Evolutionary conservation across 2,797 vertebrate species (phyloP).

Genomic region (Helostoma temminkii): DNA sequence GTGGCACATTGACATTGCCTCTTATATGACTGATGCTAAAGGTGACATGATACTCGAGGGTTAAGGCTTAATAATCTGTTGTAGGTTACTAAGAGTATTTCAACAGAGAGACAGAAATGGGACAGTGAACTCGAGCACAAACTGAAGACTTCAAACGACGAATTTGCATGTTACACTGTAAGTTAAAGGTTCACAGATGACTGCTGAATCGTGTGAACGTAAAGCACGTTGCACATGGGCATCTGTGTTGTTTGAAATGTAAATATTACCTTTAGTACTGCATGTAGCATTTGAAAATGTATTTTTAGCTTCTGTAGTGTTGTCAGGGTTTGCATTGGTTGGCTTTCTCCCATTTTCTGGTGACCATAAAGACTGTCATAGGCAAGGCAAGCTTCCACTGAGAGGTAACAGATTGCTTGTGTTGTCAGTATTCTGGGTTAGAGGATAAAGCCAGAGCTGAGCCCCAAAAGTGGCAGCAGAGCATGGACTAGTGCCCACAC

Average conservation of each 20-base stretch:
- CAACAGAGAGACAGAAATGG: slow-evolving; percentile 1
- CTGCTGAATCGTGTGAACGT: slow-evolving; percentile 35
- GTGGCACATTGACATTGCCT: slow-evolving; percentile 35
- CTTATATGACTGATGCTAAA: slow-evolving; percentile 22
- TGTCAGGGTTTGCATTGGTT: slow-evolving; percentile 40
- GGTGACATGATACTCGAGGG: background rate
- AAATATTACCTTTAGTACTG: slow-evolving; percentile 41
- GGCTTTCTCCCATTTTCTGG: slow-evolving; percentile 45
- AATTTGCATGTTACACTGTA: slow-evolving; percentile 19
- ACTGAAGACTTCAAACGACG: slow-evolving; percentile 37
- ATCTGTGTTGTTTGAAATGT: slow-evolving; percentile 46
- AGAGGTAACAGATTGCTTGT: slow-evolving; percentile 70
- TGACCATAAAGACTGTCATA: slow-evolving; percentile 43
- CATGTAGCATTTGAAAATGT: slow-evolving; percentile 29
- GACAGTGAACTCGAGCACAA: slow-evolving; percentile 32
- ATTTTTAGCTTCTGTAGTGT: slow-evolving; percentile 53
- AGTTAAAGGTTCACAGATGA: background rate
- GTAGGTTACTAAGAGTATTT: background rate
- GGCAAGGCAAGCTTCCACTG: slow-evolving; percentile 50
- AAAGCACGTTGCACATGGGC: background rate
- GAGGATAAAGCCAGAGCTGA: slow-evolving; percentile 60
- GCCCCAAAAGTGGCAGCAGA: slow-evolving; percentile 70
- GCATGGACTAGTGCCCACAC: slow-evolving; percentile 66
- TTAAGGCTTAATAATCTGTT: slow-evolving; percentile 14
- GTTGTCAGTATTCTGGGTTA: slow-evolving; percentile 70